These are phyloP conservation scores for Monoplex corrugatus DNA, from an alignment of 2,888 invertebrate species.

Conservation along the genomic window DNA sequence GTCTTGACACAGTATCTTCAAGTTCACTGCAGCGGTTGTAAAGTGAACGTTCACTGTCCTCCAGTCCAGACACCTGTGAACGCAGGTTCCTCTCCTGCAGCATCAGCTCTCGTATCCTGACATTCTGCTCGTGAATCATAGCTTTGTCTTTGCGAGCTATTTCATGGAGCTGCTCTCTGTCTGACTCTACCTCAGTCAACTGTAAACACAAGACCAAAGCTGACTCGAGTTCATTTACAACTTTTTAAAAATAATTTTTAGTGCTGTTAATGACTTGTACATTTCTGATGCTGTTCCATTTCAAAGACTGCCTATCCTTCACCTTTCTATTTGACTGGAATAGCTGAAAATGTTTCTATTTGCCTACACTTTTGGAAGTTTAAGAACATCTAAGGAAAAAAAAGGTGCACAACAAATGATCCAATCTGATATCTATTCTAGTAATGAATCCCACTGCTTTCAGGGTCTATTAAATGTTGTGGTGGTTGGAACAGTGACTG, in stretches of 20 bases:
- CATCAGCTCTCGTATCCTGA: slow-evolving; percentile 73
- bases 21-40: slow-evolving; percentile 71
- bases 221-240: not conserved
- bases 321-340: too few species aligned
- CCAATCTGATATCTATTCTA: too few species aligned
- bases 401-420: too few species aligned
- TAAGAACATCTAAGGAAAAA: too few species aligned
- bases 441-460: too few species aligned
- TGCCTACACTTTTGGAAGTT: too few species aligned
- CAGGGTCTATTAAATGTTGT: too few species aligned
- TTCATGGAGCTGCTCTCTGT: slow-evolving; percentile 77
- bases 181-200: slow-evolving; percentile 76
- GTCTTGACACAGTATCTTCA: slow-evolving; percentile 65
- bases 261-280: not conserved
- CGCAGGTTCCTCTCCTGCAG: slow-evolving; percentile 74
- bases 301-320: too few species aligned
- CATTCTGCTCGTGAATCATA: slow-evolving; percentile 78
- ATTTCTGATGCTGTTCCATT: too few species aligned
- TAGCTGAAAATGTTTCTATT: too few species aligned
- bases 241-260: not conserved
- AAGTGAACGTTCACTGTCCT: slow-evolving; percentile 69
- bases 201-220: slow-evolving; percentile 52
- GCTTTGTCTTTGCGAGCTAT: slow-evolving; percentile 77
- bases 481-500: too few species aligned
- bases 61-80: slow-evolving; percentile 70